phyloP scores from a whole-genome alignment of 1,140 invertebrate species.

The Conus ventricosus region DNA sequence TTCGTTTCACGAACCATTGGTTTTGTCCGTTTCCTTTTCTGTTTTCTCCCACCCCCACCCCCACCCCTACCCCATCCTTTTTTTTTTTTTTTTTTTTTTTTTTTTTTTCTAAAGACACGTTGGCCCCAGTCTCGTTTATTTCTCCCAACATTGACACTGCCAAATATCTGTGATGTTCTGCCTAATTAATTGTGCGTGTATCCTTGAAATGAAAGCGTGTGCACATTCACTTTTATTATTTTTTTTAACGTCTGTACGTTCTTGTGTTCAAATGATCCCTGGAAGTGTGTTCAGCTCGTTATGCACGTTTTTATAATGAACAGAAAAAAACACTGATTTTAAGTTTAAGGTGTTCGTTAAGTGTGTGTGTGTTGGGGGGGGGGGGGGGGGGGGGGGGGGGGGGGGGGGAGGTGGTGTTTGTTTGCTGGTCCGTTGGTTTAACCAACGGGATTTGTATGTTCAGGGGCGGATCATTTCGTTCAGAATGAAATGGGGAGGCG shows the following conservation, averaged over 20 bases:
- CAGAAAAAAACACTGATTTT: too few relatives aligned
- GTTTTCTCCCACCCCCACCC: background rate
- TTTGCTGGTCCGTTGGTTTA: too few relatives aligned
- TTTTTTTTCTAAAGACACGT: too few relatives aligned
- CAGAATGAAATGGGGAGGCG: too few relatives aligned
- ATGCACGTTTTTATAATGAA: background rate
- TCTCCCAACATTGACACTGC: background rate
- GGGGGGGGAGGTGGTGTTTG: too few relatives aligned
- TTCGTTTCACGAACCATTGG: background rate
- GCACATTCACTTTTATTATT: background rate
- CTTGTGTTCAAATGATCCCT: background rate
- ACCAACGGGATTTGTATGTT: too few relatives aligned
- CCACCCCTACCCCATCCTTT: too few relatives aligned
- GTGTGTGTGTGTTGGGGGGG: too few relatives aligned
- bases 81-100: background rate
- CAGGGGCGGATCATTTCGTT: too few relatives aligned
- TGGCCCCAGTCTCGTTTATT: background rate
- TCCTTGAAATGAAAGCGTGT: background rate
- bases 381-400: too few relatives aligned
- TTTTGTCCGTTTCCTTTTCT: background rate
- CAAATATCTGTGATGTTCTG: slow-evolving; percentile 22
- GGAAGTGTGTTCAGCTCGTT: background rate
- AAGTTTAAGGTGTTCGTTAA: too few relatives aligned
- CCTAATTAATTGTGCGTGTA: background rate
- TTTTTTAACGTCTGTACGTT: background rate